A percentile compares a stretch with the other conserved stretches of the same genome.
These are phyloP conservation scores for Macrocentrus cingulum DNA, from an alignment of 1,140 invertebrate genomes.

Conservation along the genomic window DNA sequence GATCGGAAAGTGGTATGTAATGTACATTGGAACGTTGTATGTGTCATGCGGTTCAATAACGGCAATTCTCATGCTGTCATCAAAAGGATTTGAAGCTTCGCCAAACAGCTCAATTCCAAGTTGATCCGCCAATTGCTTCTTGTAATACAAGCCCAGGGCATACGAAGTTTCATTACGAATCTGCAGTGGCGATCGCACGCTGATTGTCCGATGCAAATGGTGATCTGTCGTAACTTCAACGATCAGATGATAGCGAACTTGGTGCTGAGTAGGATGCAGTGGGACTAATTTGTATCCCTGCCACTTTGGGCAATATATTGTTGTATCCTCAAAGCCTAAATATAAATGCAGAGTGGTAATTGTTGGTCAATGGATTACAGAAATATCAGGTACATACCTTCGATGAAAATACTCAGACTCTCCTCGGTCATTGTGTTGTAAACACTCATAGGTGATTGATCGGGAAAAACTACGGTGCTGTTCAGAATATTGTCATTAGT, in stretches of 20 bases:
- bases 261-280: constrained; percentile 68
- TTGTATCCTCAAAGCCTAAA: constrained; percentile 69
- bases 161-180: constrained; percentile 78
- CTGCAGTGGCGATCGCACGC: constrained; percentile 74
- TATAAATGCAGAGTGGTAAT: neutral
- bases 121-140: constrained; percentile 69
- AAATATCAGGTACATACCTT: constrained; percentile 37
- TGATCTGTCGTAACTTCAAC: constrained; percentile 66
- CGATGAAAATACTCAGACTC: constrained; percentile 64
- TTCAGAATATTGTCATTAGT: constrained; percentile 21
- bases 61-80: constrained; percentile 71
- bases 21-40: constrained; percentile 74
- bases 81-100: constrained; percentile 74
- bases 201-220: constrained; percentile 66
- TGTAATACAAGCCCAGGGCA: constrained; percentile 73
- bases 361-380: neutral
- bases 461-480: constrained; percentile 35
- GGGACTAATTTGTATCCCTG: constrained; percentile 71
- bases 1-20: constrained; percentile 79
- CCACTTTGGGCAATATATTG: constrained; percentile 71
- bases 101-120: constrained; percentile 65
- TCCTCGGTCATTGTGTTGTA: constrained; percentile 65
- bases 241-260: constrained; percentile 69
- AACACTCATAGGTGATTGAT: constrained; percentile 59
- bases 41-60: constrained; percentile 73